Evolutionary conservation across 37 sponge, comb jelly and placozoan species (phyloP), one percentile per base, ranked within the genome.

Genomic region (Halisarca cf. caerulea): DNA sequence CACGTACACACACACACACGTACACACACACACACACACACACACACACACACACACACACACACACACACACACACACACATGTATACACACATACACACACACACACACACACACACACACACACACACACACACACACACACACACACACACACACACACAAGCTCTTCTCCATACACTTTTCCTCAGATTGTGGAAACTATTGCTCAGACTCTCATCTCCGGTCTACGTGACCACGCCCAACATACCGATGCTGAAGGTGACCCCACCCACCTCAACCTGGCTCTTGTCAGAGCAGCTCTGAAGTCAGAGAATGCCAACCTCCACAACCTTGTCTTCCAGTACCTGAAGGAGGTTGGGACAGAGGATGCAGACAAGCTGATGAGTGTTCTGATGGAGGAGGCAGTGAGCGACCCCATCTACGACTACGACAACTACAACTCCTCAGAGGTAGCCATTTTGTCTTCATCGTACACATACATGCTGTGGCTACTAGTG

Each of bases 151-250:
- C 89, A 84, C 47, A 44, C 80, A 79, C 83, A 88, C 14, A 44
- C 89, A 58, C 89, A 84, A 40, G 80, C 71, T 27, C 70, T 80
- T 8, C 79, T 21, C 32, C 78, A 68, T 2, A 53, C 58, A 23
- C 84, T 66, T 7, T 79, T 30, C 25, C 83, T 78, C 0, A 25
- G 37, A 35, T 58, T 66, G 23, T 84, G 84, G 84, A 83, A 41
- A 28, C 8, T 84, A 21, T 84, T 83, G 32, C 84, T 80, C 79
- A 79, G 84, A 15, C 83, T 79, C 47, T 80, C 78, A 35, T 84
- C 89, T 47, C 53, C 84, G 72, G 83, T 80, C 34, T n/a, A 34
- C 2, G 89, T 84, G 35, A 84, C 79, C 33, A 37, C 79, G 21
- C 0, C 32, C 1, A n/a, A 84, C 84, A 35, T 88, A 84, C 21